These are phyloP conservation scores for Mnemiopsis leidyi DNA, from an alignment of 37 sponge, comb jelly and placozoan species.

Conservation along the genomic window DNA sequence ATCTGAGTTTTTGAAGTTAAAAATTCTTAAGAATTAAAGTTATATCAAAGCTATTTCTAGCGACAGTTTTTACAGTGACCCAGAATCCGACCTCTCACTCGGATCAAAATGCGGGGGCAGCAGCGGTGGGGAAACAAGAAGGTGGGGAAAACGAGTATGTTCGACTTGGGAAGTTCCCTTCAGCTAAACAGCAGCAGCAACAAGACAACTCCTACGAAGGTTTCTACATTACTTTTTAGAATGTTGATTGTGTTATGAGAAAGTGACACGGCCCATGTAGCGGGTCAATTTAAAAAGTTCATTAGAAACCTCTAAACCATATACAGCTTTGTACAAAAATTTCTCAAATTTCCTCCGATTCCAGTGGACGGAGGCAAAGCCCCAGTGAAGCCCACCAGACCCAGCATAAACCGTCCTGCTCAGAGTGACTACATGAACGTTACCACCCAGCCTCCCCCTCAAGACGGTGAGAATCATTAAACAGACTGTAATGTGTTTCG, in stretches of 20 bases:
- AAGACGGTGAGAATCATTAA: neutral
- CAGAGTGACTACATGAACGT: neutral
- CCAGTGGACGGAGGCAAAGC: neutral
- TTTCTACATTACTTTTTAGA: no score
- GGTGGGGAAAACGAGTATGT: neutral
- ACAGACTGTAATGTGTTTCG: no score
- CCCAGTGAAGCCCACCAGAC: conserved; percentile 1
- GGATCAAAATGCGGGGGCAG: neutral
- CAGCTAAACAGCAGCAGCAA: neutral
- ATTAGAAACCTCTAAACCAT: no score
- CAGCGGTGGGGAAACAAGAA: neutral
- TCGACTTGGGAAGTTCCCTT: neutral
- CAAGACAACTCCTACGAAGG: neutral
- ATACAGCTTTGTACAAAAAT: no score
- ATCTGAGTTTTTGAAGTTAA: no score
- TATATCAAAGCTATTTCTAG: no score
- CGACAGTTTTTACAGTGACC: no score
- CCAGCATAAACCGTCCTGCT: neutral
- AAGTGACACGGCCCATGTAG: no score
- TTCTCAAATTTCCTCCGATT: no score
- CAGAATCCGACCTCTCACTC: neutral
- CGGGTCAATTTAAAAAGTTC: no score
- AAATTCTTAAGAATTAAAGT: no score
- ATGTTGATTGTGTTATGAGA: no score
- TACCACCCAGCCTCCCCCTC: neutral